These are phyloP conservation scores for Heliornis fulica DNA, from an alignment of 2,113 vertebrate species.

Conservation along the genomic window DNA sequence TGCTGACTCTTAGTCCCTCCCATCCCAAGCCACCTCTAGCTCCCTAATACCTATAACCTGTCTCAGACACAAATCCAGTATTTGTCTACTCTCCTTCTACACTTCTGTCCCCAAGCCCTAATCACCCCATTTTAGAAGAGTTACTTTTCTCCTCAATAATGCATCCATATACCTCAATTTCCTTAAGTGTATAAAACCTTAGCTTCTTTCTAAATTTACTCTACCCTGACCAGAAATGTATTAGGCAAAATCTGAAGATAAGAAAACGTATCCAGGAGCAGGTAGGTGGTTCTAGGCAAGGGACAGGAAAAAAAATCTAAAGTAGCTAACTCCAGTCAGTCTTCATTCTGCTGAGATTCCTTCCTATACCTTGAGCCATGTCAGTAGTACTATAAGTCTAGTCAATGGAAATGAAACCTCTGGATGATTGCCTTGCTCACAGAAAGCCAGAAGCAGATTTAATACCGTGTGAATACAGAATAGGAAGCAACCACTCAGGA, in stretches of 20 bases:
- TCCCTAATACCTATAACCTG: not conserved
- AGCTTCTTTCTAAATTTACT: not conserved
- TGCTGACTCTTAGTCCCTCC: not conserved
- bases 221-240: not conserved
- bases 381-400: not conserved
- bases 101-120: not conserved
- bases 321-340: not conserved
- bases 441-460: not conserved
- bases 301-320: not conserved
- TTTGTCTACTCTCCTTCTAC: not conserved
- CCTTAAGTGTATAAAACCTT: not conserved
- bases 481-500: not conserved
- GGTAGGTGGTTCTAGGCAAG: not conserved
- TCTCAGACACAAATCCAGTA: not conserved
- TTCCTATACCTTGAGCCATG: not conserved
- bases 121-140: not conserved
- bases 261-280: not conserved
- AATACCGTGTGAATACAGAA: not conserved
- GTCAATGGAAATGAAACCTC: not conserved
- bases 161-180: not conserved
- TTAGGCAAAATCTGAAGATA: not conserved
- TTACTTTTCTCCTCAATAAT: not conserved
- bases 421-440: not conserved
- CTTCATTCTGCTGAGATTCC: not conserved
- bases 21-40: not conserved